Evolutionary conservation across 2,113 vertebrate genomes (phyloP).

Genomic region (Sander vitreus): DNA sequence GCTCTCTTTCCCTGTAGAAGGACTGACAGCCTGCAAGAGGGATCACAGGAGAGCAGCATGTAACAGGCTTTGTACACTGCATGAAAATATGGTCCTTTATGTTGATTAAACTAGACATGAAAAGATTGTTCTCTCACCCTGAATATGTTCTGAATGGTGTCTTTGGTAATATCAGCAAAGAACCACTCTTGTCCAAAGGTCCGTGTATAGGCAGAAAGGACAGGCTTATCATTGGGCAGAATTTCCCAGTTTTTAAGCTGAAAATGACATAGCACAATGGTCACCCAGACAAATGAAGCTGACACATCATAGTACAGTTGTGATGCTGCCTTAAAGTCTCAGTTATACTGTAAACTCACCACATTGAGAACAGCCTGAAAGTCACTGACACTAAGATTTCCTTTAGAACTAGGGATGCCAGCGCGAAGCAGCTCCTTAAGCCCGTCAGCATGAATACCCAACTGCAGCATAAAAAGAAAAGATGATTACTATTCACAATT

Average conservation of each 20-base stretch:
- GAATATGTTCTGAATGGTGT: slow-evolving; percentile 61
- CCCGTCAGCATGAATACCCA: slow-evolving; percentile 77
- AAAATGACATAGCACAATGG: slow-evolving; percentile 21
- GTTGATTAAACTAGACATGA: background rate
- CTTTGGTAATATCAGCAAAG: slow-evolving; percentile 75
- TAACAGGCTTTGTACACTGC: slow-evolving; percentile 1
- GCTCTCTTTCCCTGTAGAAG: slow-evolving; percentile 70
- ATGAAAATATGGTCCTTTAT: background rate
- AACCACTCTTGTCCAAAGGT: slow-evolving; percentile 82
- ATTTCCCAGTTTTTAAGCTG: slow-evolving; percentile 79
- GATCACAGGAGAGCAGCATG: slow-evolving; percentile 16
- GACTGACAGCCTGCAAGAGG: slow-evolving; percentile 65
- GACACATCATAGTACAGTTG: background rate
- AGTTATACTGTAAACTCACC: slow-evolving; percentile 65
- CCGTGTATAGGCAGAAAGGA: slow-evolving; percentile 70
- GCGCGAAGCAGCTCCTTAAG: slow-evolving; percentile 72
- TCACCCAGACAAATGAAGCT: background rate
- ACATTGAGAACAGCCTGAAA: slow-evolving; percentile 66
- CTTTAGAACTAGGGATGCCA: slow-evolving; percentile 53
- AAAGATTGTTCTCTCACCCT: slow-evolving; percentile 65
- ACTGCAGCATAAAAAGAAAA: slow-evolving; percentile 59
- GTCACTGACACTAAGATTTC: slow-evolving; percentile 68
- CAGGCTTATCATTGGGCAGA: slow-evolving; percentile 66
- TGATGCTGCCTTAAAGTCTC: background rate
- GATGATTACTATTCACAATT: background rate